These are phyloP conservation scores for Amphiprion clarkii DNA, from an alignment of 2,797 vertebrate species.

Conservation along the genomic window DNA sequence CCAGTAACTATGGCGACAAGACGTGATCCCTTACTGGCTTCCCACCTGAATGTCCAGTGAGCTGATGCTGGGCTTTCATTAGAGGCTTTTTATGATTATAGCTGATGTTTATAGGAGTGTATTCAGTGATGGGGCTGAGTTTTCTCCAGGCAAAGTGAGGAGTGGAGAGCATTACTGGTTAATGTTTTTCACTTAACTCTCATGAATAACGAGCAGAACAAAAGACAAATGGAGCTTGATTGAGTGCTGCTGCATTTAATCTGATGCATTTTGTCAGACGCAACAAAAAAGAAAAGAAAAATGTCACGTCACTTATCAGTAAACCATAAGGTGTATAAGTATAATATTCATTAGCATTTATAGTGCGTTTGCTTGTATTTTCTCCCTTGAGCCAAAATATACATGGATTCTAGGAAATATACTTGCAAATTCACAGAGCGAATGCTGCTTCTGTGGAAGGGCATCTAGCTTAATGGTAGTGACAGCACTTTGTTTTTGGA, in stretches of 20 bases:
- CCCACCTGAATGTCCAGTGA: slow-evolving; percentile 4
- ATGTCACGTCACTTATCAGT: neutral
- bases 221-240: neutral
- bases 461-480: slow-evolving; percentile 1
- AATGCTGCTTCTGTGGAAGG: neutral
- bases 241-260: neutral
- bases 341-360: too few species aligned
- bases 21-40: neutral
- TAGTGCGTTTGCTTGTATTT: neutral
- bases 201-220: slow-evolving; percentile 1
- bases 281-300: neutral
- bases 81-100: neutral
- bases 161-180: neutral
- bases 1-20: too few species aligned
- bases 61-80: neutral
- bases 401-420: neutral
- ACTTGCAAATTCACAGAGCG: slow-evolving; percentile 1
- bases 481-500: slow-evolving; percentile 29
- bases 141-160: neutral
- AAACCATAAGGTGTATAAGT: neutral
- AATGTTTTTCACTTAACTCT: slow-evolving; percentile 4
- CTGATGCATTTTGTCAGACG: slow-evolving; percentile 1
- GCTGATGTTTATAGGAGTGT: neutral
- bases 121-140: too few species aligned
- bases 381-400: neutral